Conservation (phyloP, 2,797 vertebrate species). For the Oryzias sinensis region DNA sequence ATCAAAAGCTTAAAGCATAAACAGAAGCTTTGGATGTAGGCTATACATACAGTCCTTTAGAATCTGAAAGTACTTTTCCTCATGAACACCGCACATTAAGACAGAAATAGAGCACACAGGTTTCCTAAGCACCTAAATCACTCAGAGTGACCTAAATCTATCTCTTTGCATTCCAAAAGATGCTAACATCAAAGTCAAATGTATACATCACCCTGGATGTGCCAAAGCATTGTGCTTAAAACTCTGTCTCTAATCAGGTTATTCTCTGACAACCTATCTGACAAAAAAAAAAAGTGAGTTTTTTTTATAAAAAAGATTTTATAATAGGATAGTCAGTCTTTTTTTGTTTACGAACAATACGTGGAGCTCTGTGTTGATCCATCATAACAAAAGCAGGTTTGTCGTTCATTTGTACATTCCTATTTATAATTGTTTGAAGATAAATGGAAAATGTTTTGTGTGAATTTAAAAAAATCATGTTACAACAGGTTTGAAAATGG, state of each 20-base stretch:
- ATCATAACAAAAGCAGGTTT: too few relatives aligned
- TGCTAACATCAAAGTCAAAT: conserved; percentile 58
- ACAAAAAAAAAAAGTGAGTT: conserved; percentile 44
- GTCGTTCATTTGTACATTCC: too few relatives aligned
- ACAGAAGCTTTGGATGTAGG: conserved; percentile 21
- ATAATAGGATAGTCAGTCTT: too few relatives aligned
- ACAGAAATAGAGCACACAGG: conserved; percentile 30
- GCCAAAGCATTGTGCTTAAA: conserved; percentile 51
- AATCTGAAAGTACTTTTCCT: conserved; percentile 31
- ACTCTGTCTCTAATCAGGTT: conserved; percentile 59
- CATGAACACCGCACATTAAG: not conserved
- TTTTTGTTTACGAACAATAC: too few relatives aligned
- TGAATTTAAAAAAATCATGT: too few relatives aligned
- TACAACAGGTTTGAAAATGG: too few relatives aligned
- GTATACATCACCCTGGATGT: conserved; percentile 35
- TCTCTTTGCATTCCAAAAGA: conserved; percentile 47
- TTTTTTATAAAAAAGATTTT: conserved; percentile 1
- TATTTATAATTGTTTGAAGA: too few relatives aligned
- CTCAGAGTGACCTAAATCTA: conserved; percentile 54
- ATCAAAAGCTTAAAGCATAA: conserved; percentile 15
- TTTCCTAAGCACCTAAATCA: conserved; percentile 41
- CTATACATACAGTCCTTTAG: conserved; percentile 11
- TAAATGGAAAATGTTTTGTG: too few relatives aligned
- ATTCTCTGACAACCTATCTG: conserved; percentile 51
- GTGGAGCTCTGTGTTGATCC: too few relatives aligned